A percentile compares a stretch with the other conserved stretches of the same genome.
phyloP scores from a whole-genome alignment of 1,140 invertebrate species.

The Drosophila malerkotliana region DNA sequence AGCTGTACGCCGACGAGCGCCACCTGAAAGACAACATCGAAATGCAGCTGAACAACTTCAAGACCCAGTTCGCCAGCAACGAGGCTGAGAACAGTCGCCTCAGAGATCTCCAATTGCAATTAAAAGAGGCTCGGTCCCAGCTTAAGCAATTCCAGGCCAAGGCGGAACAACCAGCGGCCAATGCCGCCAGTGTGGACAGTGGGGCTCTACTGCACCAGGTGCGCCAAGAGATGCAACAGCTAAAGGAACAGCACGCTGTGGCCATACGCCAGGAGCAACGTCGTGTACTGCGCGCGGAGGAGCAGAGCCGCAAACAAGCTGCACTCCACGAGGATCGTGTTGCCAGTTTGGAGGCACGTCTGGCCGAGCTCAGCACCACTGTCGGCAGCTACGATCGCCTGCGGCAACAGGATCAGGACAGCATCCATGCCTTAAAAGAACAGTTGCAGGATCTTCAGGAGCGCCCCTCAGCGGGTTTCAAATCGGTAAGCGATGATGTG shows the following conservation, averaged over 20 bases:
- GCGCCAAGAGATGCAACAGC: constrained; percentile 88
- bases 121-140: constrained; percentile 87
- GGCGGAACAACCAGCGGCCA: constrained; percentile 26
- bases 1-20: constrained; percentile 87
- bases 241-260: constrained; percentile 89
- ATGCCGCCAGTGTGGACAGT: constrained; percentile 83
- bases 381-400: constrained; percentile 91
- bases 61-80: constrained; percentile 82
- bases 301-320: constrained; percentile 87
- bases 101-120: constrained; percentile 86
- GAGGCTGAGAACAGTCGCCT: constrained; percentile 65
- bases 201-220: constrained; percentile 87
- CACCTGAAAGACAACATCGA: constrained; percentile 87
- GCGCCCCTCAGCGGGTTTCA: background rate
- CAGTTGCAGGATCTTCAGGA: constrained; percentile 66
- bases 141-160: constrained; percentile 86
- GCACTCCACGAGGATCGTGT: constrained; percentile 90
- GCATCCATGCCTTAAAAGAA: constrained; percentile 89
- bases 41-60: constrained; percentile 85
- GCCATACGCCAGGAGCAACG: constrained; percentile 85
- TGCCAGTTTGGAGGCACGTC: constrained; percentile 89
- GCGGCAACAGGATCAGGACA: constrained; percentile 89
- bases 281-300: constrained; percentile 87
- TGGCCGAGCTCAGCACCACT: constrained; percentile 92
- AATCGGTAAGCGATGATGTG: constrained; percentile 50